Evolutionary conservation across 2,113 vertebrate species (phyloP).

Genomic region (Cavia porcellus): DNA sequence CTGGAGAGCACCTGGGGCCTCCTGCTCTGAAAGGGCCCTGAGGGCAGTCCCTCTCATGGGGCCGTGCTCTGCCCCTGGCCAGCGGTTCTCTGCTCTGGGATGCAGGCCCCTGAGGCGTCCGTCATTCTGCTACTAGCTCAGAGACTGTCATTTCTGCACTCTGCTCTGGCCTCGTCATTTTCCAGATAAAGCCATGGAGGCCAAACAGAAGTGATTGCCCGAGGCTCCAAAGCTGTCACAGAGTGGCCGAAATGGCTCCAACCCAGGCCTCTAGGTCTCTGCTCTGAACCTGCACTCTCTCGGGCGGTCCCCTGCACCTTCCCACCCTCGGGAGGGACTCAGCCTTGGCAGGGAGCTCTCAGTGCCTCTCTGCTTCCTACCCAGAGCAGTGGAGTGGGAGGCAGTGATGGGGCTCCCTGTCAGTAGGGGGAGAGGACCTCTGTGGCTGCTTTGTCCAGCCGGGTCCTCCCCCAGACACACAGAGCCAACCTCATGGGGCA

Average conservation of each 20-base stretch:
- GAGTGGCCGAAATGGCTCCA: not conserved
- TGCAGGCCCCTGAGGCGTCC: not conserved
- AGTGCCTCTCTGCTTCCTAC: not conserved
- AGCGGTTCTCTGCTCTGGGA: not conserved
- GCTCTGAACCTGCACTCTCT: no score
- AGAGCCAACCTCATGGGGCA: not conserved
- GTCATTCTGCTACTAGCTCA: not conserved
- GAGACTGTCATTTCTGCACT: not conserved
- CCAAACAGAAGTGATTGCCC: not conserved
- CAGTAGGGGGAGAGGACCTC: not conserved
- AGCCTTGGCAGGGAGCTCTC: not conserved
- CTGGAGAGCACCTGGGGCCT: not conserved
- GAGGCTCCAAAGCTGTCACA: slow-evolving; percentile 12
- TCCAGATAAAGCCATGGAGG: not conserved
- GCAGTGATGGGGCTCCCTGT: not conserved
- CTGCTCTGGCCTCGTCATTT: not conserved
- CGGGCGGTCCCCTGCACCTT: not conserved
- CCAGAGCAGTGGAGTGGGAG: not conserved
- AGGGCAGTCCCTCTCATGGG: accelerated
- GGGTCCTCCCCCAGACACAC: accelerated
- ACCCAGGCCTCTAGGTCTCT: not conserved
- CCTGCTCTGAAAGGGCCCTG: accelerated
- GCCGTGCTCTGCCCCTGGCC: not conserved
- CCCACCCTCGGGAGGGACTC: not conserved
- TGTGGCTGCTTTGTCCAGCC: not conserved